Evolutionary conservation across 2,888 invertebrate species (phyloP), one percentile per base, ranked within the genome.

Genomic region (Erebia ligea): DNA sequence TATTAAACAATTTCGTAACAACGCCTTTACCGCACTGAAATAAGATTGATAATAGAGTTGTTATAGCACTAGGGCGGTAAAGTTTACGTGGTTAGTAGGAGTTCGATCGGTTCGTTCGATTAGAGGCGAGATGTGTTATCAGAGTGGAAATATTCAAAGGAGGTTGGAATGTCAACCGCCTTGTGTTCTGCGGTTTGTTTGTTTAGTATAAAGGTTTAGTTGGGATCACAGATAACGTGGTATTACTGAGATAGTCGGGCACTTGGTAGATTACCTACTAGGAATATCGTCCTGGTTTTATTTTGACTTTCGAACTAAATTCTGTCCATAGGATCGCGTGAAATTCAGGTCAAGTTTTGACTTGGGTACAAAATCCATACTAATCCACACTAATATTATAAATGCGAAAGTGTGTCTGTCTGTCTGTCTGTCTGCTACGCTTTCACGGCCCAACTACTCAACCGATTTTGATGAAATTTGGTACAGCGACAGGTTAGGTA

Each of bases 41-140:
- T 70, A 83, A 78, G 68, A 81, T 75, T 76, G 52, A 77, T 73
- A 76, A 76, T 80, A 73, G 64, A 52, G 9, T 40, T 21, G 34
- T 52, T n/a, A 59, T 62, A 59, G 64, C 61, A 58, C 63, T 65
- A 63, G 42, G 11, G 42, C 21, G n/a, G 48, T 58, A 67, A 69
- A 70, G 74, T 68, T 67, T 65, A 76, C 76, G 76, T 78, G 78
- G 76, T 74, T 40, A 68, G 65, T 52, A 73, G 70, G 67, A 64
- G 73, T 73, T 74, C 75, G 76, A 77, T 77, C 77, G 85, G 84
- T 80, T 73, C 68, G 79, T 83, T 84, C 84, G 91, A 90, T 90
- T 90, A 87, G 82, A 75, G 65, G 42, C 73, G 76, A 89, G 91
- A 90, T 91, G 85, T 77, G 84, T 86, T 89, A 90, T 90, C 90